A percentile compares a stretch with the other conserved stretches of the same genome.
These are phyloP conservation scores for Noctua pronuba DNA, from an alignment of 2,888 invertebrate genomes.

Conservation along the genomic window DNA sequence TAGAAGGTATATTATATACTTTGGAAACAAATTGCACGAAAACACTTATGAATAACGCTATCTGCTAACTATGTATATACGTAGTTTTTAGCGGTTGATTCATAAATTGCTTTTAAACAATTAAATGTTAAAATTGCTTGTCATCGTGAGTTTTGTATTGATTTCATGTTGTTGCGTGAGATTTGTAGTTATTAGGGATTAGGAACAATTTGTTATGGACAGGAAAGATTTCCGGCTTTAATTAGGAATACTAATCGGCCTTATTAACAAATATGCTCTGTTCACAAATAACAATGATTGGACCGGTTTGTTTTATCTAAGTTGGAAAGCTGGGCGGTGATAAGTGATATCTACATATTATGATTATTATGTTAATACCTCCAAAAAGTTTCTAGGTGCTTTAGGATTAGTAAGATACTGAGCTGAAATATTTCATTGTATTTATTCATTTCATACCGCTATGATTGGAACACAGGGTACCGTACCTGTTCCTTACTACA, in stretches of 20 bases:
- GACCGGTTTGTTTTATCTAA: no score
- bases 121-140: neutral
- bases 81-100: neutral
- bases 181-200: slow-evolving; percentile 14
- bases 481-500: no score
- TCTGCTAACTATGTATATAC: neutral
- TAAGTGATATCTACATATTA: neutral
- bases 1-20: neutral
- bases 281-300: slow-evolving; percentile 3
- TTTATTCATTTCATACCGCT: neutral
- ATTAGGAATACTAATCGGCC: neutral
- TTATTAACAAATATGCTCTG: neutral
- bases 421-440: no score
- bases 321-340: neutral
- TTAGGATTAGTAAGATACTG: no score
- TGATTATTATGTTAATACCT: no score
- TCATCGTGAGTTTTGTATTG: slow-evolving; percentile 15
- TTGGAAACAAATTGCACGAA: neutral
- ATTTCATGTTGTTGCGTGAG: neutral
- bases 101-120: neutral
- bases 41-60: slow-evolving; percentile 5
- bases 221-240: neutral
- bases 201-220: neutral
- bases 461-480: no score
- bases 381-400: neutral